Evolutionary conservation across 2,888 invertebrate genomes (phyloP).

Genomic region (Lithophane semibrunnea): DNA sequence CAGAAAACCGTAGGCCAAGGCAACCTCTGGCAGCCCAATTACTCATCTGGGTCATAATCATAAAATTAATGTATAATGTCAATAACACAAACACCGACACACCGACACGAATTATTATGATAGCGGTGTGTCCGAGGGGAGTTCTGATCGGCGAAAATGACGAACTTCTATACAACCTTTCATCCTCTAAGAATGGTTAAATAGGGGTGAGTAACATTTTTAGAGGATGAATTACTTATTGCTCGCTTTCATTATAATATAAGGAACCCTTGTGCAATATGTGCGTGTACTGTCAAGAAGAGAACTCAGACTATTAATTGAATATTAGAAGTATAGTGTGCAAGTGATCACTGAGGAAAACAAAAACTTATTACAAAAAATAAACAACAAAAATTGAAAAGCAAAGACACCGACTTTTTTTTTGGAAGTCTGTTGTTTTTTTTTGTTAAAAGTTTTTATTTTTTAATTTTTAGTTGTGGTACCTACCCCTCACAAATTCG

Average conservation of each 20-base stretch:
- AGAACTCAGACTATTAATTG: not conserved
- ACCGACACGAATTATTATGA: not conserved
- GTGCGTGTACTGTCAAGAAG: not conserved
- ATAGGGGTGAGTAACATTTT: too few species aligned
- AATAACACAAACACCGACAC: constrained; percentile 33
- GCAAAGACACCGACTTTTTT: too few species aligned
- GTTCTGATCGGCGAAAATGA: not conserved
- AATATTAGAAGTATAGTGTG: not conserved
- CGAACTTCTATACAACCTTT: not conserved
- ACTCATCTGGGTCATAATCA: constrained; percentile 46
- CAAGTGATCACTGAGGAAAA: not conserved
- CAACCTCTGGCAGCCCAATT: constrained; percentile 14
- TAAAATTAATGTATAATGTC: constrained; percentile 18
- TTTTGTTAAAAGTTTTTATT: too few species aligned
- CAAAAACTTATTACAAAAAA: too few species aligned
- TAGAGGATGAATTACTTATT: not conserved
- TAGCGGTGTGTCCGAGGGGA: not conserved
- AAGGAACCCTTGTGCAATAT: not conserved
- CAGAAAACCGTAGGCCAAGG: constrained; percentile 52
- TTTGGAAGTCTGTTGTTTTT: too few species aligned
- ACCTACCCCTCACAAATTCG: too few species aligned
- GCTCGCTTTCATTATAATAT: too few species aligned
- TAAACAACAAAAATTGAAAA: too few species aligned
- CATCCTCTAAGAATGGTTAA: not conserved
- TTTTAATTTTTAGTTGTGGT: too few species aligned